Conservation (phyloP, 2,797 vertebrate genomes). For the Hydrocynus forskahlii region DNA sequence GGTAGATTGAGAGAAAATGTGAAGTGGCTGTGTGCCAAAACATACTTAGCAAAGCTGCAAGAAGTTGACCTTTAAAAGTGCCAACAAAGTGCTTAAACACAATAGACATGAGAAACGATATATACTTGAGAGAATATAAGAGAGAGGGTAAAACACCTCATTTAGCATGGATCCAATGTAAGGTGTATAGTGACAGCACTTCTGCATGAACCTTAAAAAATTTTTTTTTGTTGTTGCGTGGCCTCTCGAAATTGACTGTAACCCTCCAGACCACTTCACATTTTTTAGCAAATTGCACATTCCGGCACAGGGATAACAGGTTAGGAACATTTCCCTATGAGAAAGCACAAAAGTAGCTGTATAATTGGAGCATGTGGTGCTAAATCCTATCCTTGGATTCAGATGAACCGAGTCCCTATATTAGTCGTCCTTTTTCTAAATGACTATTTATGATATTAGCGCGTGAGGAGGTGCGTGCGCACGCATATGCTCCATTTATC, state of each 20-base stretch:
- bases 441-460: conserved; percentile 58
- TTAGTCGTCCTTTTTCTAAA: conserved; percentile 58
- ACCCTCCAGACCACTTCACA: background rate
- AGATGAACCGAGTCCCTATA: conserved; percentile 4
- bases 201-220: background rate
- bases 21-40: conserved; percentile 50
- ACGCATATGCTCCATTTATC: conserved; percentile 60
- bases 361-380: conserved; percentile 6
- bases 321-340: background rate
- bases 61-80: conserved; percentile 60
- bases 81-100: conserved; percentile 54
- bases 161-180: conserved; percentile 22
- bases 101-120: conserved; percentile 42
- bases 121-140: conserved; percentile 26
- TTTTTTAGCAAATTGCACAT: background rate
- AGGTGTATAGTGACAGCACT: conserved; percentile 1
- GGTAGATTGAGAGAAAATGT: conserved; percentile 40
- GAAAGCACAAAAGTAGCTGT: background rate
- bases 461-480: conserved; percentile 52
- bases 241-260: conserved; percentile 13
- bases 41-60: conserved; percentile 53
- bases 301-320: background rate
- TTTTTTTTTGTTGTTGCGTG: no score
- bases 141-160: conserved; percentile 40
- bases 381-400: background rate